phyloP scores from a whole-genome alignment of 2,113 vertebrate species.

The Puffinus mauretanicus region DNA sequence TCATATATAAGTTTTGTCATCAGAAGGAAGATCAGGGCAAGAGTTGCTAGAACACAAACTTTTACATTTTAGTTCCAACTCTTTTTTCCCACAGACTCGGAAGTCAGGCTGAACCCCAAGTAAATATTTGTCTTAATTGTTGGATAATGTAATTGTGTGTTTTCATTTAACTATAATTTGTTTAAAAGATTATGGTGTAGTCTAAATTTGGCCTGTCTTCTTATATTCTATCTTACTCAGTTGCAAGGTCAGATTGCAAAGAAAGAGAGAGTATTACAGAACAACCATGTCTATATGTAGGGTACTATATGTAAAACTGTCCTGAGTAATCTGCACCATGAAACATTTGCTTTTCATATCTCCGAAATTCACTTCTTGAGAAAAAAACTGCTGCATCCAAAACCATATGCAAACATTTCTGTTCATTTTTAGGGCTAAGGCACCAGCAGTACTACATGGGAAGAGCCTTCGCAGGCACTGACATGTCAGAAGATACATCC shows the following conservation, averaged over 20 bases:
- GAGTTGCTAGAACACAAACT: not conserved
- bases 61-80: not conserved
- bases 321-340: slow-evolving; percentile 36
- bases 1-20: not conserved
- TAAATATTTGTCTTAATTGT: not conserved
- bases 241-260: not conserved
- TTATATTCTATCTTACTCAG: not conserved
- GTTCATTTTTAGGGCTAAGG: slow-evolving; percentile 32
- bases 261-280: not conserved
- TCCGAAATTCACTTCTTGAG: not conserved
- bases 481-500: not conserved
- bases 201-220: not conserved
- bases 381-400: not conserved
- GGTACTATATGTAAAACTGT: not conserved
- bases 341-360: not conserved
- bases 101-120: not conserved
- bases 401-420: not conserved
- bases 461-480: not conserved
- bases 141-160: not conserved
- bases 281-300: not conserved
- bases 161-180: not conserved
- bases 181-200: not conserved
- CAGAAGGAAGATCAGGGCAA: not conserved
- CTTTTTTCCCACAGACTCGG: not conserved
- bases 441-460: not conserved